Conservation (phyloP, 2,888 invertebrate species). For the Amiota communis region DNA sequence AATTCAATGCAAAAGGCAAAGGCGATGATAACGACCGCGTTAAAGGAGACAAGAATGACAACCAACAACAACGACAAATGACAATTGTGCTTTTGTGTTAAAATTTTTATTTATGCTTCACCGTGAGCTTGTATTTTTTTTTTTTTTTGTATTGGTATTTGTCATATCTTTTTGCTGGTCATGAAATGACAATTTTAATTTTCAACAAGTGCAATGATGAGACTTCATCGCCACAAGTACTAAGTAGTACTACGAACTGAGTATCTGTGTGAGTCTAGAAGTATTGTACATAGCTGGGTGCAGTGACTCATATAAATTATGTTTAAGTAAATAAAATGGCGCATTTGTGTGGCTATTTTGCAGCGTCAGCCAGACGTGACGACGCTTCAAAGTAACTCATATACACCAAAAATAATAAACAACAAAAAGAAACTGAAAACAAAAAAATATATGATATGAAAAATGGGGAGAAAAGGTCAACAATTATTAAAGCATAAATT, state of each 20-base stretch:
- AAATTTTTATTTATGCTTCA: too few relatives aligned
- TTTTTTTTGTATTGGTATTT: background rate
- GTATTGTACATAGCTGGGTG: background rate
- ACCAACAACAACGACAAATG: constrained; percentile 4
- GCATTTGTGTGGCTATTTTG: constrained; percentile 40
- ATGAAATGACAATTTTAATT: constrained; percentile 34
- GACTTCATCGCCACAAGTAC: background rate
- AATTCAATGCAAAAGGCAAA: too few relatives aligned
- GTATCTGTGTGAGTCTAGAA: background rate
- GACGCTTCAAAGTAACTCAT: constrained; percentile 39
- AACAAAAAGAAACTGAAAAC: constrained; percentile 5
- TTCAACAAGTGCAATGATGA: constrained; percentile 29
- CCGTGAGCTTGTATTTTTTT: background rate
- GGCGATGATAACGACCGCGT: too few relatives aligned
- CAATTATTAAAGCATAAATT: background rate
- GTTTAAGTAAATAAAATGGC: constrained; percentile 36
- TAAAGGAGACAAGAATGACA: too few relatives aligned
- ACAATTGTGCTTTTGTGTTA: constrained; percentile 14
- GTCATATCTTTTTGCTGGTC: constrained; percentile 16
- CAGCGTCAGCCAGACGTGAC: constrained; percentile 57
- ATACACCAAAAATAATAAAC: constrained; percentile 32
- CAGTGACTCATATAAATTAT: constrained; percentile 46
- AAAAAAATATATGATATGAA: constrained; percentile 1
- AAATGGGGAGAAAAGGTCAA: background rate
- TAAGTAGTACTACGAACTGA: too few relatives aligned